Conservation (phyloP, 2,113 vertebrate genomes). For the Vombatus ursinus region DNA sequence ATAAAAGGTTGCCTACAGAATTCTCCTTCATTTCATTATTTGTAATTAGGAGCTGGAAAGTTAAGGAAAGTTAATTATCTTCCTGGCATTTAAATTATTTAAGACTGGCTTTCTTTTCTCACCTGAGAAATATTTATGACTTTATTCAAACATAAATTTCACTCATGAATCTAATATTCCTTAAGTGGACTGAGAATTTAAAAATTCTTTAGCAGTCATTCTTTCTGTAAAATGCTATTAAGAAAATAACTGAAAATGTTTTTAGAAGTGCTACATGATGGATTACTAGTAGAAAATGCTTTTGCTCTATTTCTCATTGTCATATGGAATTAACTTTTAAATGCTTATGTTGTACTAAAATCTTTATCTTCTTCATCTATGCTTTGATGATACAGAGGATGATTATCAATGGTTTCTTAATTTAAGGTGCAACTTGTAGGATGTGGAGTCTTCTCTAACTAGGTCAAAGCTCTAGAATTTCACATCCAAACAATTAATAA, state of each 20-base stretch:
- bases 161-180: constrained; percentile 1
- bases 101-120: constrained; percentile 7
- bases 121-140: background rate
- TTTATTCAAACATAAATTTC: background rate
- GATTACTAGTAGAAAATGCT: background rate
- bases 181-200: background rate
- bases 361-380: constrained; percentile 41
- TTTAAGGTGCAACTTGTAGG: constrained; percentile 14
- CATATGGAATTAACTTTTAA: constrained; percentile 25
- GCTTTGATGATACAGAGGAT: constrained; percentile 28
- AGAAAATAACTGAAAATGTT: background rate
- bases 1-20: background rate
- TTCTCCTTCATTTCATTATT: constrained; percentile 5
- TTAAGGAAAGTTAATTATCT: constrained; percentile 13
- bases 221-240: background rate
- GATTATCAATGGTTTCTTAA: constrained; percentile 41
- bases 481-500: constrained; percentile 12
- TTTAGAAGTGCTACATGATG: background rate
- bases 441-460: constrained; percentile 18
- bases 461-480: background rate
- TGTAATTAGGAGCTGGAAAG: background rate
- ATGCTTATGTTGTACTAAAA: background rate
- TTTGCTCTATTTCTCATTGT: background rate
- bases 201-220: background rate
- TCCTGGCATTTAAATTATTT: background rate